phyloP scores from a whole-genome alignment of 2,113 vertebrate species.

The Sigmodon hispidus region DNA sequence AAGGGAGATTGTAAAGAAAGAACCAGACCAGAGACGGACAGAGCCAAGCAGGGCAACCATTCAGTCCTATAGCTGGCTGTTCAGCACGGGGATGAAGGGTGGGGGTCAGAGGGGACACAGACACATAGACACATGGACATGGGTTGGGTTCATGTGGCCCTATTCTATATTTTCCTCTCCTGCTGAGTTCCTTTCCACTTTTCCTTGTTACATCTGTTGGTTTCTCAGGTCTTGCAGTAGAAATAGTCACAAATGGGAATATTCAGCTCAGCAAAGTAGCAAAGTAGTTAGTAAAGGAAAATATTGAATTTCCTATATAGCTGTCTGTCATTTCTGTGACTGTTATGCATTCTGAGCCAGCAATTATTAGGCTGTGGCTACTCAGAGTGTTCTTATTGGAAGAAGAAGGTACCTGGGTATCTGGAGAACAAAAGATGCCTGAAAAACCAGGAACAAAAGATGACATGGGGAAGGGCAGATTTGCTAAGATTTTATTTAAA shows the following conservation, averaged over 20 bases:
- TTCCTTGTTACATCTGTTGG: neutral
- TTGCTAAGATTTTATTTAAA: neutral
- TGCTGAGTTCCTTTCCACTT: neutral
- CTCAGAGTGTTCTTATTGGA: neutral
- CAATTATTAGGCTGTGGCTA: neutral
- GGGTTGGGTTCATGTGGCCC: neutral
- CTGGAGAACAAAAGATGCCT: neutral
- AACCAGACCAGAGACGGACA: neutral
- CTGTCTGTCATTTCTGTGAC: neutral
- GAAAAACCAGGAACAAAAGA: neutral
- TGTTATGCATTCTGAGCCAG: neutral
- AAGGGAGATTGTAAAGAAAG: neutral
- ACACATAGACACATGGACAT: too few species aligned
- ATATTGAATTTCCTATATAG: neutral
- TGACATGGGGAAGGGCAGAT: neutral
- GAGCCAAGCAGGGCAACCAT: neutral
- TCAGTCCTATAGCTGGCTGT: too few species aligned
- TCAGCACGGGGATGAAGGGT: too few species aligned
- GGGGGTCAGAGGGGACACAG: too few species aligned
- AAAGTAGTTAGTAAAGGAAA: neutral
- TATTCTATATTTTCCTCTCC: too few species aligned
- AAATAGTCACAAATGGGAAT: neutral
- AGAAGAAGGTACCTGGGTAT: neutral
- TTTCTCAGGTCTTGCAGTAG: neutral
- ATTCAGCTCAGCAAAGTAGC: neutral